Conservation (phyloP, 2,797 vertebrate genomes). For the Propithecus deckenii region DNA sequence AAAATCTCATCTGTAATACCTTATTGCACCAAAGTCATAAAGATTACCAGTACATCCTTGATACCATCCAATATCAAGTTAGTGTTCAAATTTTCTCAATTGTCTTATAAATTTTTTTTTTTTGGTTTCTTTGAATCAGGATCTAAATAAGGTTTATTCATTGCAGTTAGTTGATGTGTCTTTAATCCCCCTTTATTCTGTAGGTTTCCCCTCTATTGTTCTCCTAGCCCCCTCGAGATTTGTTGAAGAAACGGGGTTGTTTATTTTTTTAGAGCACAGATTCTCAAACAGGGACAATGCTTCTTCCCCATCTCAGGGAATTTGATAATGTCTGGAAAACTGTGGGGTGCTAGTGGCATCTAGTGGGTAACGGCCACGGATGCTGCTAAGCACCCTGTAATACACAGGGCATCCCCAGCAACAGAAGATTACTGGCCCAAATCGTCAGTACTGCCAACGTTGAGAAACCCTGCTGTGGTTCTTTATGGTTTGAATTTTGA, state of each 20-base stretch:
- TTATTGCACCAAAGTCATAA: not conserved
- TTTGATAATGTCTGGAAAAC: not conserved
- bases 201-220: not conserved
- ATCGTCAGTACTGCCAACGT: not conserved
- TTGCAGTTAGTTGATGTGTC: not conserved
- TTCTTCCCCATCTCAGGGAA: not conserved
- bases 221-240: not conserved
- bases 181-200: not conserved
- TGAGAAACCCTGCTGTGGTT: not conserved
- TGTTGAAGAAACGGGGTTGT: not conserved
- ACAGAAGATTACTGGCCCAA: not conserved
- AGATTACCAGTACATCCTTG: not conserved
- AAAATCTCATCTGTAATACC: not conserved
- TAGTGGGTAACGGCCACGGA: not conserved
- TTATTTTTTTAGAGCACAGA: not conserved
- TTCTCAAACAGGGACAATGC: not conserved
- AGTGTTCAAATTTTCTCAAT: not conserved
- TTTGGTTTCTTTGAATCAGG: not conserved
- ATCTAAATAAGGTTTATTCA: not conserved
- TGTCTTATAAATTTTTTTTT: not conserved
- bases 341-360: not conserved
- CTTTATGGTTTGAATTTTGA: not conserved
- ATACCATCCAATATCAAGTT: not conserved
- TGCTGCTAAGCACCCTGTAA: not conserved
- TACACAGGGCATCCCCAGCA: not conserved